phyloP scores from a whole-genome alignment of 2,113 vertebrate genomes.

The Rhagologus leucostigma region DNA sequence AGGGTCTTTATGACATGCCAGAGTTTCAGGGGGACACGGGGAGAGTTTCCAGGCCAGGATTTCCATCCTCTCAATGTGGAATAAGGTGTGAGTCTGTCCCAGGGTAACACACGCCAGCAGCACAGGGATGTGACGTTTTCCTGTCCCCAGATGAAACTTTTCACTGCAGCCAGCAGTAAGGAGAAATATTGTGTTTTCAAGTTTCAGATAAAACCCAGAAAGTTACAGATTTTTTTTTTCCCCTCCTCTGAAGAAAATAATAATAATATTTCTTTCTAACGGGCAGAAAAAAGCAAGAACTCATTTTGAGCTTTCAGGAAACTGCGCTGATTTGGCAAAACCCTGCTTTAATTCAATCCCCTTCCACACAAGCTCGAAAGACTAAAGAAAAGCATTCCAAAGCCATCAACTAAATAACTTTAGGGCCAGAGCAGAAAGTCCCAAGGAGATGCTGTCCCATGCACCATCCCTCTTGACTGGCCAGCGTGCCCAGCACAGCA shows the following conservation, averaged over 20 bases:
- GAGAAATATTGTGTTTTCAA: not conserved
- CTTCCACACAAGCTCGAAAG: not conserved
- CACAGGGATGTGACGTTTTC: not conserved
- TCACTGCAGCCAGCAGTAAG: not conserved
- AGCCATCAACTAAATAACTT: not conserved
- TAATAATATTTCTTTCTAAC: not conserved
- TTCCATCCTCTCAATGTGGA: not conserved
- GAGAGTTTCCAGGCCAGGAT: not conserved
- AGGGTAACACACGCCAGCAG: not conserved
- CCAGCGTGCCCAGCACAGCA: rapidly evolving
- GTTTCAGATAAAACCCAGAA: not conserved
- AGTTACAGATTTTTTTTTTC: not conserved
- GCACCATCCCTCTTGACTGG: rapidly evolving
- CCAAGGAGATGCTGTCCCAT: not conserved
- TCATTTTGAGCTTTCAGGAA: not conserved
- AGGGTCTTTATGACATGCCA: not conserved
- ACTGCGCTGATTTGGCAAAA: not conserved
- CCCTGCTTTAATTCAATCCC: not conserved
- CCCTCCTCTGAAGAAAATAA: not conserved
- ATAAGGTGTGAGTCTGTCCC: not conserved
- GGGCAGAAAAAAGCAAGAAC: not conserved
- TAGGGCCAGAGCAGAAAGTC: not conserved
- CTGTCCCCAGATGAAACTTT: not conserved
- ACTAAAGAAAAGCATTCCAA: not conserved
- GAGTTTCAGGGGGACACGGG: not conserved